These are phyloP conservation scores for Taenioides sp. DNA, from an alignment of 2,797 vertebrate genomes.

Conservation along the genomic window DNA sequence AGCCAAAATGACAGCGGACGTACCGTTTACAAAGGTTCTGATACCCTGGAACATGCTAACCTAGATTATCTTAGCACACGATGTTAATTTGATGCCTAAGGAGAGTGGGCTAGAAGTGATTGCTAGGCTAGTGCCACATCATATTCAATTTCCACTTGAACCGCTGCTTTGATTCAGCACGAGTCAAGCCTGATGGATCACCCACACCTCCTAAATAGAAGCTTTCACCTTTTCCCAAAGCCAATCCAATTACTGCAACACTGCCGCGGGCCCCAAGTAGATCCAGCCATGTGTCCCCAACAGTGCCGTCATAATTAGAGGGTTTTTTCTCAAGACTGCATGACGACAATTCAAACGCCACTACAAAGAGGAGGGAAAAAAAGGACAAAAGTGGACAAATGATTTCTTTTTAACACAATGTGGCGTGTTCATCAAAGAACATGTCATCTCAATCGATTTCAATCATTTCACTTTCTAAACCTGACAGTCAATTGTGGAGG, in stretches of 20 bases:
- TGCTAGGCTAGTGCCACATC: slow-evolving; percentile 68
- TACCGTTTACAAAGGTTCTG: slow-evolving; percentile 60
- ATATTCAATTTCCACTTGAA: slow-evolving; percentile 76
- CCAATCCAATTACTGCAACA: slow-evolving; percentile 71
- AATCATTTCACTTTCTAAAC: slow-evolving; percentile 18
- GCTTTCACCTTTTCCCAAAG: slow-evolving; percentile 58
- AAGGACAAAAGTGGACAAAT: slow-evolving; percentile 18
- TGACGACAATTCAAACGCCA: slow-evolving; percentile 1
- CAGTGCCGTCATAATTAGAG: slow-evolving; percentile 59
- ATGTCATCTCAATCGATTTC: slow-evolving; percentile 19
- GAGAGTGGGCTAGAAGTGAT: slow-evolving; percentile 54
- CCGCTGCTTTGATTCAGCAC: slow-evolving; percentile 67
- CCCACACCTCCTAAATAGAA: slow-evolving; percentile 59
- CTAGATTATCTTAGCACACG: slow-evolving; percentile 70
- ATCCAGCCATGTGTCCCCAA: slow-evolving; percentile 63
- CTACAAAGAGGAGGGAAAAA: slow-evolving; percentile 13
- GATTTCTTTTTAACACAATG: slow-evolving; percentile 15
- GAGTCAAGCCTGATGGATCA: slow-evolving; percentile 66
- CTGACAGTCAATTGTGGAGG: slow-evolving; percentile 6
- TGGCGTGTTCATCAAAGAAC: slow-evolving; percentile 8
- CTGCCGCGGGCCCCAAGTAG: slow-evolving; percentile 46
- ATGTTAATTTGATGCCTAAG: slow-evolving; percentile 71
- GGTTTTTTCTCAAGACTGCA: slow-evolving; percentile 18
- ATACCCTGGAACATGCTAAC: slow-evolving; percentile 54
- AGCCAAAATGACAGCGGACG: slow-evolving; percentile 64